A percentile compares a stretch with the other conserved stretches of the same genome.
Conservation (phyloP, 2,797 vertebrate species). For the Diplodus puntazzo region DNA sequence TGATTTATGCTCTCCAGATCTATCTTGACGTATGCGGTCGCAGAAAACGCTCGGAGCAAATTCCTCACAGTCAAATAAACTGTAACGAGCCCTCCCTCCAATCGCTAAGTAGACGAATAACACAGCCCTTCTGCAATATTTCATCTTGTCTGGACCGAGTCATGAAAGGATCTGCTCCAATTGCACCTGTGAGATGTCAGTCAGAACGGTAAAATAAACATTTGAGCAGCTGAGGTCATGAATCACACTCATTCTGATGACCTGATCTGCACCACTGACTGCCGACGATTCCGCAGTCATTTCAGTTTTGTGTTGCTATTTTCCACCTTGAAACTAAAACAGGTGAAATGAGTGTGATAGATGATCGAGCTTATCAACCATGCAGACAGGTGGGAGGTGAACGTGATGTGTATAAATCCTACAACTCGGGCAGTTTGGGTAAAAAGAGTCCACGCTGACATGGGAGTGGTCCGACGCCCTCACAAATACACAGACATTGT, state of each 20-base stretch:
- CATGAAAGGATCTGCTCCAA: constrained; percentile 24
- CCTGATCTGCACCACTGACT: constrained; percentile 30
- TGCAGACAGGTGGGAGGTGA: constrained; percentile 28
- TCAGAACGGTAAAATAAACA: constrained; percentile 45
- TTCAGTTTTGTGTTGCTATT: not conserved
- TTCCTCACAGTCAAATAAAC: constrained; percentile 72
- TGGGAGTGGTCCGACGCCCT: constrained; percentile 16
- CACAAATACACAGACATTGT: constrained; percentile 11
- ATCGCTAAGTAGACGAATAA: constrained; percentile 62
- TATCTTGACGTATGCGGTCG: constrained; percentile 47
- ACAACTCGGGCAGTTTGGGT: not conserved
- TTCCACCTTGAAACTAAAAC: constrained; percentile 26
- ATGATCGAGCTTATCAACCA: constrained; percentile 21
- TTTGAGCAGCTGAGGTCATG: constrained; percentile 1
- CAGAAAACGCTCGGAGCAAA: constrained; percentile 62
- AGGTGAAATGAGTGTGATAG: constrained; percentile 11
- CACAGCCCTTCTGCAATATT: constrained; percentile 46
- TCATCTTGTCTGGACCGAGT: constrained; percentile 52
- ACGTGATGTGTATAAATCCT: constrained; percentile 24
- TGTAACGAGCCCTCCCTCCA: constrained; percentile 49
- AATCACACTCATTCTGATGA: constrained; percentile 16
- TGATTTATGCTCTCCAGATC: constrained; percentile 71
- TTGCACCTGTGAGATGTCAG: constrained; percentile 30
- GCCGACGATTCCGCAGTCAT: not conserved
- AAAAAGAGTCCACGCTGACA: constrained; percentile 18